These are phyloP conservation scores for Turritopsis rubra DNA, from an alignment of 30 jellyfish, hydroid and myxozoan species.

Conservation along the genomic window DNA sequence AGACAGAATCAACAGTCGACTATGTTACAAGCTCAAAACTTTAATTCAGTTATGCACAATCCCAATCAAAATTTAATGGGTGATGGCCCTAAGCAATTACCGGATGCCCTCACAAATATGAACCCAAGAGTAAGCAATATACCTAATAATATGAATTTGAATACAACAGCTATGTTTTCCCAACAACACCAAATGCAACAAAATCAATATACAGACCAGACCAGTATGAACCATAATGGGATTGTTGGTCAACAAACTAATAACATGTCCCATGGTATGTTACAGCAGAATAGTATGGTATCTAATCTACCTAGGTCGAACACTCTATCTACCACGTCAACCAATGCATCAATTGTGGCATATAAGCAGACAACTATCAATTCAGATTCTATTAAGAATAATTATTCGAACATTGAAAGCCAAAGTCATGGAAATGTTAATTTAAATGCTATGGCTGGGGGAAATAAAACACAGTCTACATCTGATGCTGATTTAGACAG, in stretches of 20 bases:
- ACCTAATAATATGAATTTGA: neutral
- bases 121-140: neutral
- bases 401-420: neutral
- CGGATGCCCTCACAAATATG: neutral
- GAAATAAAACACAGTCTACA: neutral
- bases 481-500: constrained; percentile 23
- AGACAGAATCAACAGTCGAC: neutral
- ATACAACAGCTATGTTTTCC: constrained; percentile 17
- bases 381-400: neutral
- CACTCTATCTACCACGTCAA: neutral
- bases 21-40: constrained; percentile 2
- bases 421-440: neutral
- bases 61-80: neutral
- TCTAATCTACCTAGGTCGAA: neutral
- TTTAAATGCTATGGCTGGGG: neutral
- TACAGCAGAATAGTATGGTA: neutral
- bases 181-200: constrained; percentile 20
- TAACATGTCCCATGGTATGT: neutral
- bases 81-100: neutral
- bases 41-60: neutral
- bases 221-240: neutral
- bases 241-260: neutral
- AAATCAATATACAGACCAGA: neutral
- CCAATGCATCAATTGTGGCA: neutral
- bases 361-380: neutral